Evolutionary conservation across 2,797 vertebrate genomes (phyloP), one percentile per base, ranked within the genome.

Genomic region (Parambassis ranga): DNA sequence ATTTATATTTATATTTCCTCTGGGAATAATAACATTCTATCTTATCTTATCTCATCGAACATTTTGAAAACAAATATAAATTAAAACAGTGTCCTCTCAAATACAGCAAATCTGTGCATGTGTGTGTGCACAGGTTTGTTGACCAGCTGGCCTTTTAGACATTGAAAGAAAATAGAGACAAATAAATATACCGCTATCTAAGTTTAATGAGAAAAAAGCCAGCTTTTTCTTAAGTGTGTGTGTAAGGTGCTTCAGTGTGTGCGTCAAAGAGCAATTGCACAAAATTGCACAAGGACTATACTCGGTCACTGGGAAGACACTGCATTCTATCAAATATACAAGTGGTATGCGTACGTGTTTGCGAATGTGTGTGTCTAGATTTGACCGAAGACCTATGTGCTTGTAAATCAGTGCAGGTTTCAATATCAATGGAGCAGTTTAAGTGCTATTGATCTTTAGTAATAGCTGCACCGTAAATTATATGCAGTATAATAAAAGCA

Each of bases 381-480:
- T 71, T 76, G 65, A 71, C 69, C 63, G 76, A 65, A 77, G 74
- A 50, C 65, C 64, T 31, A 65, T 71, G 75, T 84, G 85, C 78
- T 87, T 85, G 64, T 90, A 88, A 89, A 89, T 87, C 86, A 89
- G 69, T 38, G 71, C 77, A 86, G 82, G 85, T 88, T 88, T 87
- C 86, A 89, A 87, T 88, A 87, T 87, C 80, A 87, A 78, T 83
- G 82, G 80, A 74, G 76, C 76, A 73, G 74, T 87, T 84, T 87
- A 88, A 89, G 87, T 90, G 86, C 71, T 89, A 90, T 89, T 89
- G 87, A 90, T 89, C 81, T 86, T 82, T 79, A 75, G 87, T 89
- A 89, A 90, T 87, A 85, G 84, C 89, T 81, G 68, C 33, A 58
- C 62, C 67, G 83, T 87, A 80, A 87, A 88, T 88, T 84, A 79